phyloP scores from a whole-genome alignment of 2,888 invertebrate species.

The Antitype chi region DNA sequence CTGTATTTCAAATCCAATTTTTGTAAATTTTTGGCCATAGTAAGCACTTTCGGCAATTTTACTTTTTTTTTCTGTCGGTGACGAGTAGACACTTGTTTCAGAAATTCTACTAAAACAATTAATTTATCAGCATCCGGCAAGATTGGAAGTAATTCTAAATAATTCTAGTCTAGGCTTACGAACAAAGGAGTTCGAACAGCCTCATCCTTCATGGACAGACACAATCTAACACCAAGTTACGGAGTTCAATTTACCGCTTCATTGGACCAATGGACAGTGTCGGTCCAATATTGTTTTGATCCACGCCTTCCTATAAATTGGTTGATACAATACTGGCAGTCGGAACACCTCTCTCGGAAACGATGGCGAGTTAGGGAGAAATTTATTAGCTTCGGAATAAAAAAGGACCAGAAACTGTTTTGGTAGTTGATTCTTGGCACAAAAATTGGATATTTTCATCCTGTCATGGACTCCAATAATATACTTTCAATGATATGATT shows the following conservation, averaged over 20 bases:
- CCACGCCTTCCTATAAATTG: conserved; percentile 28
- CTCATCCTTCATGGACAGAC: conserved; percentile 30
- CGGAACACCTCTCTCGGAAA: conserved; percentile 6
- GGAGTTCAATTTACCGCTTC: conserved; percentile 55
- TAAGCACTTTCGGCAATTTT: background rate
- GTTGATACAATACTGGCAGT: conserved; percentile 13
- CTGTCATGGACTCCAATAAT: too few species aligned
- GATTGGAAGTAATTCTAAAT: background rate
- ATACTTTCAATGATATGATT: too few species aligned
- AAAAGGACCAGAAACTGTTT: background rate
- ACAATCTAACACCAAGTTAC: conserved; percentile 20
- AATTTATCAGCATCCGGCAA: background rate
- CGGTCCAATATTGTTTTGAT: conserved; percentile 43
- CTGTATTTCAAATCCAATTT: background rate
- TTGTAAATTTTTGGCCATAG: background rate
- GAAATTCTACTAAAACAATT: background rate
- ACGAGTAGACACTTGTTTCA: background rate
- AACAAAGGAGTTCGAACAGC: background rate
- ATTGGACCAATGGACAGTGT: conserved; percentile 44
- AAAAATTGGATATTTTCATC: too few species aligned
- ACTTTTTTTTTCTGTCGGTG: background rate
- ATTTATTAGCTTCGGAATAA: conserved; percentile 19
- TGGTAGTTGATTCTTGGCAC: background rate
- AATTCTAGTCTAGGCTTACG: background rate
- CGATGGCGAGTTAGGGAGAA: background rate